Evolutionary conservation across 2,797 vertebrate genomes (phyloP).

Genomic region (Enteromius unitaeniatus): DNA sequence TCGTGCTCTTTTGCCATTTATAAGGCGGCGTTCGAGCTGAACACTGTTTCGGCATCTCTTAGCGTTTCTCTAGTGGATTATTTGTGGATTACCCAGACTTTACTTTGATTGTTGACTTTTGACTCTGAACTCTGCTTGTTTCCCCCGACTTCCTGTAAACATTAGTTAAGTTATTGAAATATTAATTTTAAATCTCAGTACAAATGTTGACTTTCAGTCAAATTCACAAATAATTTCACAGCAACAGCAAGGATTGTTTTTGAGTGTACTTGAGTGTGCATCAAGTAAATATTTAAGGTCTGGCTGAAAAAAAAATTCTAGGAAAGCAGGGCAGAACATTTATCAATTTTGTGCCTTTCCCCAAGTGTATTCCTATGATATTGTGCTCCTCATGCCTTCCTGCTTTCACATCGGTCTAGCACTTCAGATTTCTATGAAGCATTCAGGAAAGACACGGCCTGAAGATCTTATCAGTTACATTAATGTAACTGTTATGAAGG

Average conservation of each 20-base stretch:
- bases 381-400: constrained; percentile 3
- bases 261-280: neutral
- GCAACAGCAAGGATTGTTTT: neutral
- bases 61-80: too few relatives aligned
- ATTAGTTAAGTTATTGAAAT: neutral
- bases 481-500: neutral
- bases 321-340: neutral
- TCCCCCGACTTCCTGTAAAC: too few relatives aligned
- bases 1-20: too few relatives aligned
- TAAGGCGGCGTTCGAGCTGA: too few relatives aligned
- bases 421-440: constrained; percentile 23
- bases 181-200: neutral
- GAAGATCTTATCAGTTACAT: constrained; percentile 30
- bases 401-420: constrained; percentile 18
- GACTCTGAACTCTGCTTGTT: too few relatives aligned
- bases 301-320: neutral
- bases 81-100: too few relatives aligned
- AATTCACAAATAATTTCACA: neutral
- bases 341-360: constrained; percentile 2
- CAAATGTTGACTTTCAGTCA: neutral
- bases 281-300: neutral
- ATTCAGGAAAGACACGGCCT: constrained; percentile 38
- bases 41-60: too few relatives aligned
- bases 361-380: constrained; percentile 52
- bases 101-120: too few relatives aligned